Evolutionary conservation across 2,797 vertebrate species (phyloP).

Genomic region (Toxotes lorentzi): DNA sequence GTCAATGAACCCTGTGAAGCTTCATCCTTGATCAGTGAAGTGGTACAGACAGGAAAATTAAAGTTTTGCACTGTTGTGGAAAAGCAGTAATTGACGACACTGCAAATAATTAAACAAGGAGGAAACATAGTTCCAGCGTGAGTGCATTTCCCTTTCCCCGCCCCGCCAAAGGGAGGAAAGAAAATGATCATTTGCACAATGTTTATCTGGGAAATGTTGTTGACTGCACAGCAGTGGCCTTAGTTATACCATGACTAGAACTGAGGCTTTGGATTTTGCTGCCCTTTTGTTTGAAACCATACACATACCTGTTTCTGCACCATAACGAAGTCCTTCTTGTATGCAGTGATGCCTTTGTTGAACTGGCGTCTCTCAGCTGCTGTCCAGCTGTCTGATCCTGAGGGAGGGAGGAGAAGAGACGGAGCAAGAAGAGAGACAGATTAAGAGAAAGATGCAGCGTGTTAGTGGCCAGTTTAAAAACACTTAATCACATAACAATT

Average conservation of each 20-base stretch:
- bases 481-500: slow-evolving; percentile 30
- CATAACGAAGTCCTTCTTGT: slow-evolving; percentile 99
- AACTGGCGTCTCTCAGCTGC: slow-evolving; percentile 92
- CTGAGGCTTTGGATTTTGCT: neutral
- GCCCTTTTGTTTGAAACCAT: neutral
- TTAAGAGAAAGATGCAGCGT: slow-evolving; percentile 3
- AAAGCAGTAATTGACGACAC: slow-evolving; percentile 23
- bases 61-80: slow-evolving; percentile 17
- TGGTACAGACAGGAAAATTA: neutral
- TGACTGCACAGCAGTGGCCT: neutral
- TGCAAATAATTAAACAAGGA: slow-evolving; percentile 36
- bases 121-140: slow-evolving; percentile 38
- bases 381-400: slow-evolving; percentile 97
- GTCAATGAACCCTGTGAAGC: neutral
- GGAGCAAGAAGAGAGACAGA: neutral
- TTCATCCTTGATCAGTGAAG: neutral
- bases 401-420: neutral
- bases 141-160: slow-evolving; percentile 38
- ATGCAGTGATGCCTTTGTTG: slow-evolving; percentile 94
- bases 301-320: slow-evolving; percentile 94
- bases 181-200: neutral
- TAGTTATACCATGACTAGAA: neutral
- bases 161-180: slow-evolving; percentile 20
- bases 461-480: slow-evolving; percentile 31
- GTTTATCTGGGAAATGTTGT: neutral